phyloP scores from a whole-genome alignment of 1,140 invertebrate genomes.

The Zaprionus tsacasi region DNA sequence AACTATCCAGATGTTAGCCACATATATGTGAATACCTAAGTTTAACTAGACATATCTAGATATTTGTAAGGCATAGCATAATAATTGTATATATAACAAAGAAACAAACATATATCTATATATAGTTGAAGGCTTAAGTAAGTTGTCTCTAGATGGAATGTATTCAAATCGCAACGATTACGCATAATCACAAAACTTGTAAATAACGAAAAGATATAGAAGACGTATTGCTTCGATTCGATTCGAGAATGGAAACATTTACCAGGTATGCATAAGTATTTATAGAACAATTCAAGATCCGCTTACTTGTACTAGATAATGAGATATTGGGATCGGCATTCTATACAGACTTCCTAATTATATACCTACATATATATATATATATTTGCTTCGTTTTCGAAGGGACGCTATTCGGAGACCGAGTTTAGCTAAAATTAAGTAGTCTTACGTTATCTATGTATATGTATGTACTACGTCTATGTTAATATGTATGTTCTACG shows the following conservation, averaged over 20 bases:
- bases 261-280: slow-evolving; percentile 24
- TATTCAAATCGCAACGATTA: slow-evolving; percentile 51
- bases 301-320: slow-evolving; percentile 28
- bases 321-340: slow-evolving; percentile 31
- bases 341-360: slow-evolving; percentile 47
- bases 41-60: slow-evolving; percentile 54
- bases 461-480: slow-evolving; percentile 11
- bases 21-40: slow-evolving; percentile 39
- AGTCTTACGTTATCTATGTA: slow-evolving; percentile 27
- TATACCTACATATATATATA: slow-evolving; percentile 21
- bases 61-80: slow-evolving; percentile 24
- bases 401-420: slow-evolving; percentile 29
- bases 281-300: slow-evolving; percentile 65
- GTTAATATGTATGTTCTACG: not conserved
- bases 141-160: slow-evolving; percentile 31
- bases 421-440: slow-evolving; percentile 43
- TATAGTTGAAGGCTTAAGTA: not conserved
- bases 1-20: slow-evolving; percentile 40
- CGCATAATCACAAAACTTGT: not conserved
- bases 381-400: slow-evolving; percentile 46
- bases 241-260: slow-evolving; percentile 38
- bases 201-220: slow-evolving; percentile 2
- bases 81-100: slow-evolving; percentile 35
- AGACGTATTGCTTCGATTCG: slow-evolving; percentile 23
- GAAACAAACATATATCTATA: slow-evolving; percentile 17